A percentile compares a stretch with the other conserved stretches of the same genome.
Conservation (phyloP, 2,888 invertebrate genomes). For the Taenaris catops region DNA sequence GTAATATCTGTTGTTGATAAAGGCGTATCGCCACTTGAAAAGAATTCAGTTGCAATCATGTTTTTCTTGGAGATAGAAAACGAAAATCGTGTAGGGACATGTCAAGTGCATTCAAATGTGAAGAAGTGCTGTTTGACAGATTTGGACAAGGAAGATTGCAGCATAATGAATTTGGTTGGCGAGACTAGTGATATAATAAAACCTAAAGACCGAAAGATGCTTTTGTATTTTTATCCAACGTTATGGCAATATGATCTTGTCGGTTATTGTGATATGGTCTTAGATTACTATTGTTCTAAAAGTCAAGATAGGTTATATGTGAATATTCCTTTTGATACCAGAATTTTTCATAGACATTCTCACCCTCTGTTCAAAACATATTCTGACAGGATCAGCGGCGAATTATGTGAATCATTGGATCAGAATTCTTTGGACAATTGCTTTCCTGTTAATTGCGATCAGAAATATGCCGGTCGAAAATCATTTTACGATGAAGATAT, state of each 20-base stretch:
- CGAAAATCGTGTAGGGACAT: slow-evolving; percentile 31
- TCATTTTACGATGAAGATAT: slow-evolving; percentile 36
- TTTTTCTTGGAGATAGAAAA: slow-evolving; percentile 54
- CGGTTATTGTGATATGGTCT: slow-evolving; percentile 44
- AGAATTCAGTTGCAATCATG: slow-evolving; percentile 47
- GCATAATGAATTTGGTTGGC: slow-evolving; percentile 34
- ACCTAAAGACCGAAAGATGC: slow-evolving; percentile 39
- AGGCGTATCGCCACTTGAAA: slow-evolving; percentile 47
- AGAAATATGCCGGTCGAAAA: slow-evolving; percentile 48
- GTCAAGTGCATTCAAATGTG: slow-evolving; percentile 34
- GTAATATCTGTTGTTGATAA: slow-evolving; percentile 42
- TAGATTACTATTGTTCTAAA: slow-evolving; percentile 36
- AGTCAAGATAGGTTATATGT: slow-evolving; percentile 28
- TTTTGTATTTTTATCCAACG: slow-evolving; percentile 44
- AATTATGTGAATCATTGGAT: slow-evolving; percentile 42
- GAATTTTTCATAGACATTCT: slow-evolving; percentile 24
- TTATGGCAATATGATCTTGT: slow-evolving; percentile 45
- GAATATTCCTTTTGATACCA: slow-evolving; percentile 47
- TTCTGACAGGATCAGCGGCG: slow-evolving; percentile 30
- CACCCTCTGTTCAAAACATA: slow-evolving; percentile 26
- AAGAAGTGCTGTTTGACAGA: slow-evolving; percentile 46
- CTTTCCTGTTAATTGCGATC: slow-evolving; percentile 45
- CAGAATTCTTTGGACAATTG: slow-evolving; percentile 47
- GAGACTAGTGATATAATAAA: slow-evolving; percentile 29
- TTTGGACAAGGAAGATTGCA: slow-evolving; percentile 36